Conservation (phyloP, 2,113 vertebrate species). For the Glareola pratincola region DNA sequence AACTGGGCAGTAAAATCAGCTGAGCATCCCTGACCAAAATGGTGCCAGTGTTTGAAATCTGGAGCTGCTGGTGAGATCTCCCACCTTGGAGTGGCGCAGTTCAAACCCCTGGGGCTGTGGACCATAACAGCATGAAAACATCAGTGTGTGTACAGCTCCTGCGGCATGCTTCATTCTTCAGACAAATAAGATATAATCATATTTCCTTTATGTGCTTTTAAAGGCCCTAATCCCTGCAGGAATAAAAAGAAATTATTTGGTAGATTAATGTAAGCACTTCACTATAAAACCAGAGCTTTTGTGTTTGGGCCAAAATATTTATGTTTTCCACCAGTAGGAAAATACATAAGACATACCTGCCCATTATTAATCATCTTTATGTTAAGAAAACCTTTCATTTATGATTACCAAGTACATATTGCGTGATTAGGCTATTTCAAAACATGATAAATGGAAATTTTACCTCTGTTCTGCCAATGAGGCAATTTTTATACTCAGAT, state of each 20-base stretch:
- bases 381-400: background rate
- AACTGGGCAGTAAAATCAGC: background rate
- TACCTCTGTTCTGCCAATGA: background rate
- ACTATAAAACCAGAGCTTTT: background rate
- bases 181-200: background rate
- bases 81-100: fast-evolving
- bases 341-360: background rate
- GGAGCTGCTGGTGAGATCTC: background rate
- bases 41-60: background rate
- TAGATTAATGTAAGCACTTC: background rate
- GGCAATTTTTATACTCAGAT: constrained; percentile 15
- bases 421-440: constrained; percentile 28
- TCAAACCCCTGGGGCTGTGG: background rate
- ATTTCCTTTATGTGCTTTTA: background rate
- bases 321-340: background rate
- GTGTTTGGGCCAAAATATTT: background rate
- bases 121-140: background rate
- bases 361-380: constrained; percentile 3
- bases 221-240: background rate
- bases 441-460: background rate
- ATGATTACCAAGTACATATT: background rate
- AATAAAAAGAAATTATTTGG: background rate
- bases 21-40: background rate
- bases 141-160: background rate
- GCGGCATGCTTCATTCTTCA: background rate